phyloP scores from a whole-genome alignment of 2,113 vertebrate genomes.

The Tautogolabrus adspersus region DNA sequence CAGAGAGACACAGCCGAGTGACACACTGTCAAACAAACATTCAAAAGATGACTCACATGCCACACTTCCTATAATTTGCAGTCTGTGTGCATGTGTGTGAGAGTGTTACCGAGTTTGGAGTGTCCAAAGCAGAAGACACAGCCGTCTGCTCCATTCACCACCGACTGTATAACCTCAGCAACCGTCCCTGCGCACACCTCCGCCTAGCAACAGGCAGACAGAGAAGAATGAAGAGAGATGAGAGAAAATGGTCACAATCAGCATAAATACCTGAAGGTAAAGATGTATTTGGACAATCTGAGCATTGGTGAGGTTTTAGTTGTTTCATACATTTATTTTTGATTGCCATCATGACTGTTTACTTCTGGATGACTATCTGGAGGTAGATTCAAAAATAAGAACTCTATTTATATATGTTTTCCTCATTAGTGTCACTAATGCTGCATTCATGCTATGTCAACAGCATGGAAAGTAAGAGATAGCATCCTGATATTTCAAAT shows the following conservation, averaged over 20 bases:
- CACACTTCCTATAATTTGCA: conserved; percentile 20
- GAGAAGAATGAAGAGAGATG: conserved; percentile 14
- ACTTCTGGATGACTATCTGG: too few species aligned
- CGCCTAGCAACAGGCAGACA: conserved; percentile 83
- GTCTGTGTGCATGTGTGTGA: conserved; percentile 20
- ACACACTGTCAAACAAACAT: conserved; percentile 52
- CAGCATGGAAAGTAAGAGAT: too few species aligned
- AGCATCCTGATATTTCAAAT: too few species aligned
- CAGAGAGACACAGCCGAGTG: conserved; percentile 55
- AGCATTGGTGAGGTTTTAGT: neutral
- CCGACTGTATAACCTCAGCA: conserved; percentile 98
- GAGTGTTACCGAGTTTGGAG: conserved; percentile 91
- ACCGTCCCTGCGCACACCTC: conserved; percentile 97
- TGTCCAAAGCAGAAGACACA: conserved; percentile 99
- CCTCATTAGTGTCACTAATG: neutral
- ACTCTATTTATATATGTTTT: too few species aligned
- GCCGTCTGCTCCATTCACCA: conserved; percentile 97
- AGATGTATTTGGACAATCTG: neutral
- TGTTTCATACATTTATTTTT: too few species aligned
- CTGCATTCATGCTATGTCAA: too few species aligned
- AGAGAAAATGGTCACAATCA: neutral
- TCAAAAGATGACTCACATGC: conserved; percentile 64
- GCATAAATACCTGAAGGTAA: neutral
- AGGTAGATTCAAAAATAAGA: too few species aligned
- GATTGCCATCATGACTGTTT: too few species aligned